Conservation (phyloP, 1,140 invertebrate species). For the Pseudobourletiella spinata region DNA sequence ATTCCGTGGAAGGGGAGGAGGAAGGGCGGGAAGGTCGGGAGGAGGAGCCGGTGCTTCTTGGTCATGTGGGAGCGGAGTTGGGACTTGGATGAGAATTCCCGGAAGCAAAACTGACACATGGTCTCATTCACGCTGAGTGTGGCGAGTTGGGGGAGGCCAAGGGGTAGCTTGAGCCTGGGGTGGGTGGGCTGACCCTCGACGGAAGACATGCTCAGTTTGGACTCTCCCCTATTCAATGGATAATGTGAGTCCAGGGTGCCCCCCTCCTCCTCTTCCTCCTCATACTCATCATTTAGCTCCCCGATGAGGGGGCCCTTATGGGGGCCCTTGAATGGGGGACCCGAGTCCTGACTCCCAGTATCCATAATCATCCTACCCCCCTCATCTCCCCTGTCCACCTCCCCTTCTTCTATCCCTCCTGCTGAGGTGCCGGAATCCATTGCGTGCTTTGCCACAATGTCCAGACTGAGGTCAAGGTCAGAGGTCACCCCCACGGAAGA, state of each 20-base stretch:
- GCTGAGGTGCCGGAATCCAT: too few species aligned
- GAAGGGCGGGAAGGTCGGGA: constrained; percentile 27
- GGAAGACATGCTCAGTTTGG: constrained; percentile 15
- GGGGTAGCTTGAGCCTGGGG: neutral
- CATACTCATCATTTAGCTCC: neutral
- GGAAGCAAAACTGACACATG: constrained; percentile 29
- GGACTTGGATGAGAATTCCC: constrained; percentile 19
- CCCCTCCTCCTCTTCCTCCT: neutral
- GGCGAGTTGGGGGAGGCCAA: constrained; percentile 15
- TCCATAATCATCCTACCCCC: neutral
- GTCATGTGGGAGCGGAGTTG: constrained; percentile 19
- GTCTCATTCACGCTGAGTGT: constrained; percentile 12
- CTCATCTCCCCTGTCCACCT: neutral
- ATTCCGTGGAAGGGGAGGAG: constrained; percentile 20
- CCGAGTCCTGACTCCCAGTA: neutral
- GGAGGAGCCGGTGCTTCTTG: constrained; percentile 26
- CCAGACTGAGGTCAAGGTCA: constrained; percentile 7
- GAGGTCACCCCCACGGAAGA: neutral
- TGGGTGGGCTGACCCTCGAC: neutral
- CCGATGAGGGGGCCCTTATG: neutral
- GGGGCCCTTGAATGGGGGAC: too few species aligned
- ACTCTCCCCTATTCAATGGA: too few species aligned
- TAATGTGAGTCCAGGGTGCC: constrained; percentile 7
- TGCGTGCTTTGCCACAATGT: neutral
- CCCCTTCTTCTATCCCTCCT: constrained; percentile 15